Evolutionary conservation across 2,888 invertebrate genomes (phyloP).

Genomic region (Micoletzkya japonica): DNA sequence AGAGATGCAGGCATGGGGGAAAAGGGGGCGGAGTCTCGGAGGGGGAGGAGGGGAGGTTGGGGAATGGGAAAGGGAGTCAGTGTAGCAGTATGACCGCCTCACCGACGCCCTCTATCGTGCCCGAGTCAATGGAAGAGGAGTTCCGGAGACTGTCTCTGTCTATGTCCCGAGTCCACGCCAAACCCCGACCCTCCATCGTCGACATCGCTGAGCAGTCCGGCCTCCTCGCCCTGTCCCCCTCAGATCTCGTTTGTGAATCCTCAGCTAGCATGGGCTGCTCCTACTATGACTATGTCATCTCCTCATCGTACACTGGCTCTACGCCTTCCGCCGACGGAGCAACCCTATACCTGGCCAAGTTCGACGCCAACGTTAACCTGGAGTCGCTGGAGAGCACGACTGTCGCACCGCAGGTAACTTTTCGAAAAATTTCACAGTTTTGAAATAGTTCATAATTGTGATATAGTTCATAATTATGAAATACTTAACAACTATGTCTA

Average conservation of each 20-base stretch:
- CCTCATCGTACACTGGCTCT: constrained; percentile 34
- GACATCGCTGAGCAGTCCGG: constrained; percentile 58
- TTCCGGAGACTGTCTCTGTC: constrained; percentile 9
- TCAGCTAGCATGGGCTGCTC: constrained; percentile 43
- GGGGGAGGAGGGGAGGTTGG: not conserved
- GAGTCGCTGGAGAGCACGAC: constrained; percentile 51
- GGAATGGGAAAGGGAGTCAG: no score
- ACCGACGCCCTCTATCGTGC: not conserved
- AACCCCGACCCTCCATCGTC: constrained; percentile 52
- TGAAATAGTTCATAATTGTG: not conserved
- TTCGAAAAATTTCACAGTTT: constrained; percentile 17
- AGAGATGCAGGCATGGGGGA: not conserved
- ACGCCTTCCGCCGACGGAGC: constrained; percentile 33
- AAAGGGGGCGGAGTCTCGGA: not conserved
- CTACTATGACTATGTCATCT: constrained; percentile 60
- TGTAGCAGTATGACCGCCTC: not conserved
- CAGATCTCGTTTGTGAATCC: constrained; percentile 59
- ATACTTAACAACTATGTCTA: not conserved
- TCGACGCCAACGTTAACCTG: constrained; percentile 57
- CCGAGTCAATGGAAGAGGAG: no score
- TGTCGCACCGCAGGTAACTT: constrained; percentile 31
- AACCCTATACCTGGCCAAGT: constrained; percentile 54
- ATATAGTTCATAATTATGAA: constrained; percentile 13
- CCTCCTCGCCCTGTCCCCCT: constrained; percentile 52
- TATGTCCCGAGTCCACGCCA: not conserved